Evolutionary conservation across 2,113 vertebrate species (phyloP).

Genomic region (Triplophysa dalaica): DNA sequence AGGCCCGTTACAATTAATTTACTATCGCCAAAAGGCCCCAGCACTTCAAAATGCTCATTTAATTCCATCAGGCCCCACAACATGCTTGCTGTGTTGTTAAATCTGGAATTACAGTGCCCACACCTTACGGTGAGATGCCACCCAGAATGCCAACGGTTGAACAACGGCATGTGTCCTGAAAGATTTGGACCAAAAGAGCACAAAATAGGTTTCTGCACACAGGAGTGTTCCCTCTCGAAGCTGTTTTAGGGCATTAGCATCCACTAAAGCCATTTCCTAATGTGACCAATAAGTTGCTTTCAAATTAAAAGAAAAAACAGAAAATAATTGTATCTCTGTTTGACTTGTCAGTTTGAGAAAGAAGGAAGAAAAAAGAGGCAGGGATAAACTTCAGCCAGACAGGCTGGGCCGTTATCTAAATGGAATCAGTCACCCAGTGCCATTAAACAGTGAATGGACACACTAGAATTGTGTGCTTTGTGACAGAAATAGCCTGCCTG

Average conservation of each 20-base stretch:
- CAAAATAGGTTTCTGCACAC: constrained; percentile 18
- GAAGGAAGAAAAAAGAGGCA: neutral
- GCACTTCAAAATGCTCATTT: constrained; percentile 67
- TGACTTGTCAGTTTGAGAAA: constrained; percentile 12
- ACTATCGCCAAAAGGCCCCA: constrained; percentile 67
- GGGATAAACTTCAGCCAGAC: constrained; percentile 33
- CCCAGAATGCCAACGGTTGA: constrained; percentile 48
- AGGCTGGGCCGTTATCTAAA: constrained; percentile 51
- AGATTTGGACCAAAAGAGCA: constrained; percentile 20
- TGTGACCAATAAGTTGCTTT: neutral
- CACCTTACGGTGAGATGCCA: constrained; percentile 31
- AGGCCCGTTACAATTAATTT: constrained; percentile 74
- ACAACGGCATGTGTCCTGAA: constrained; percentile 25
- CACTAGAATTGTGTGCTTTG: neutral
- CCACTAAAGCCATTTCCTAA: neutral
- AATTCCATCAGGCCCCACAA: constrained; percentile 52
- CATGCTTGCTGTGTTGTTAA: constrained; percentile 60
- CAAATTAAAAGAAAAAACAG: neutral
- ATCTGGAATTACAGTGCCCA: constrained; percentile 58
- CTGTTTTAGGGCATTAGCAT: neutral
- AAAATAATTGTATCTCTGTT: neutral
- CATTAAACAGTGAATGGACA: constrained; percentile 38
- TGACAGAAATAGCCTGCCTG: constrained; percentile 33
- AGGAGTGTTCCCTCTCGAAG: constrained; percentile 27
- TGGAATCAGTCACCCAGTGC: constrained; percentile 47